Conservation (phyloP, 2,113 vertebrate species). For the Murina feae region DNA sequence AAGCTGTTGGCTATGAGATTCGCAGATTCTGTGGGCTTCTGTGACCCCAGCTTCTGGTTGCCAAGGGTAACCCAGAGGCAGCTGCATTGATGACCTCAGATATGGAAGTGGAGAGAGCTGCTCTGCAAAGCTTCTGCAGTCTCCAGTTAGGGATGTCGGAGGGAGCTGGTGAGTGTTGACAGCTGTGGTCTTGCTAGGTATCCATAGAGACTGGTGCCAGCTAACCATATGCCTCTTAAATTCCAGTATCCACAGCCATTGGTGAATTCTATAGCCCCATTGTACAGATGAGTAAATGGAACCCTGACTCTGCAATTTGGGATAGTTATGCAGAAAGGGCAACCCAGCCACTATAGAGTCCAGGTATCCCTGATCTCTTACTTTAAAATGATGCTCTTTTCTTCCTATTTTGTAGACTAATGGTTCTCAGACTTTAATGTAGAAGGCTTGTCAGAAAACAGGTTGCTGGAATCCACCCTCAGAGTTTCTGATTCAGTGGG, state of each 20-base stretch:
- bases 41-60: constrained; percentile 31
- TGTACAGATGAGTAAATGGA: constrained; percentile 42
- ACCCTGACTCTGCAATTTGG: not conserved
- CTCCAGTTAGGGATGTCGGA: not conserved
- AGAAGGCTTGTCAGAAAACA: not conserved
- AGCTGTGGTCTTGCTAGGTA: constrained; percentile 42
- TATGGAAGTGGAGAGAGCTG: not conserved
- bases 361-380: not conserved
- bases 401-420: not conserved
- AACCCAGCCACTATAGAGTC: not conserved
- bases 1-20: not conserved
- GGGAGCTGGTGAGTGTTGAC: constrained; percentile 25
- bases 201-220: constrained; percentile 66
- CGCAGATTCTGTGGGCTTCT: not conserved
- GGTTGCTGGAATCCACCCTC: not conserved
- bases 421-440: not conserved
- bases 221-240: constrained; percentile 28
- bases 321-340: not conserved
- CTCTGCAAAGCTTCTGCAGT: constrained; percentile 14
- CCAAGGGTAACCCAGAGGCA: constrained; percentile 49
- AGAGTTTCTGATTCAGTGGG: not conserved
- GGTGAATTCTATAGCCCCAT: not conserved
- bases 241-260: not conserved
- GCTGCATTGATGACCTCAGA: constrained; percentile 44
- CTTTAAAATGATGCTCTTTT: not conserved